Percentiles rank a stretch among this genome's conserved stretches.
Evolutionary conservation across 2,888 invertebrate species (phyloP).

Genomic region (Drosophila nigricruria): DNA sequence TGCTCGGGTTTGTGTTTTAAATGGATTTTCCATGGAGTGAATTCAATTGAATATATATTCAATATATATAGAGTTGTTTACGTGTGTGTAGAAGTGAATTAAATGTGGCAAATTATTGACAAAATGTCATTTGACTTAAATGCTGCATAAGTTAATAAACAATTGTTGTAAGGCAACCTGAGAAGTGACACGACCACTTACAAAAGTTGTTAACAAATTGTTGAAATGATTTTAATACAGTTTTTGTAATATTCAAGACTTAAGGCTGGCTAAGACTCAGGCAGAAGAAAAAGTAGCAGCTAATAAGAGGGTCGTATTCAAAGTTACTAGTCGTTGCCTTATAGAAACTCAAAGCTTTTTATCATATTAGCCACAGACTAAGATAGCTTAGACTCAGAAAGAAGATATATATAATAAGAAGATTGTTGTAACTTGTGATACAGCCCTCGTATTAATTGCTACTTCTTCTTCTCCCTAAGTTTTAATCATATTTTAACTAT

Average conservation of each 20-base stretch:
- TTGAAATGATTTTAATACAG: neutral
- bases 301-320: too few relatives aligned
- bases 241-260: too few relatives aligned
- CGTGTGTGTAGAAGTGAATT: slow-evolving; percentile 14
- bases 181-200: neutral
- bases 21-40: slow-evolving; percentile 33
- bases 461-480: too few relatives aligned
- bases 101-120: slow-evolving; percentile 6
- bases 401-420: too few relatives aligned
- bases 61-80: slow-evolving; percentile 1
- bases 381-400: too few relatives aligned
- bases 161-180: neutral
- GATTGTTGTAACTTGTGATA: too few relatives aligned
- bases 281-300: neutral
- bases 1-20: slow-evolving; percentile 11
- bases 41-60: slow-evolving; percentile 34
- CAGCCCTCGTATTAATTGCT: too few relatives aligned
- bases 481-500: too few relatives aligned
- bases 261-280: neutral
- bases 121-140: neutral
- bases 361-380: too few relatives aligned
- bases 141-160: neutral
- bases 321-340: too few relatives aligned
- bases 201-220: neutral
- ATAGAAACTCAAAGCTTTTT: too few relatives aligned